Evolutionary conservation across 2,797 vertebrate genomes (phyloP).

Genomic region (Balearica regulorum): DNA sequence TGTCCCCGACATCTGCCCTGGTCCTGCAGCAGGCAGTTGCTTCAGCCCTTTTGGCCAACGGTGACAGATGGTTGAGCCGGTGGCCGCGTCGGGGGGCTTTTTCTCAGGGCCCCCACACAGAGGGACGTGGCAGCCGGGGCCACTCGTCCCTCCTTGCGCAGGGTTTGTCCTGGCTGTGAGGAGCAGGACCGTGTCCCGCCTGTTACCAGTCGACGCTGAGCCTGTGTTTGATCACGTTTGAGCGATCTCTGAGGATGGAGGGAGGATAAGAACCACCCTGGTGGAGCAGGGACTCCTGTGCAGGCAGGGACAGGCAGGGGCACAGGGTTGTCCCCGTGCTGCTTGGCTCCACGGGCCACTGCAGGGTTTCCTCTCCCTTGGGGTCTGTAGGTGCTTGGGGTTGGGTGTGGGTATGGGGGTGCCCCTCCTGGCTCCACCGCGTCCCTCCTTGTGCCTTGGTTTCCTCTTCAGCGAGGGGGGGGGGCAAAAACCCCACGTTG

Average conservation of each 20-base stretch:
- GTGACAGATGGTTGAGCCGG: conserved; percentile 66
- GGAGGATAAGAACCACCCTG: not conserved
- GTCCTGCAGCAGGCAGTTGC: conserved; percentile 29
- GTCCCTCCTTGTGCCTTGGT: not conserved
- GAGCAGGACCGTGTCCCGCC: not conserved
- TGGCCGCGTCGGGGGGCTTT: not conserved
- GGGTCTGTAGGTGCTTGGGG: not conserved
- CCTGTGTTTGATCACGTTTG: not conserved
- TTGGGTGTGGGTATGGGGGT: accelerated
- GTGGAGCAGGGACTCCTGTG: accelerated
- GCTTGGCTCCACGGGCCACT: not conserved
- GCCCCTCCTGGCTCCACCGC: not conserved
- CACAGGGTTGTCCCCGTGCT: not conserved
- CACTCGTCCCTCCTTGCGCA: not conserved
- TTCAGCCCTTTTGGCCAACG: conserved; percentile 15
- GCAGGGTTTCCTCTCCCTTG: accelerated
- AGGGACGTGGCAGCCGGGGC: not conserved
- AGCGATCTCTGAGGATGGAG: not conserved
- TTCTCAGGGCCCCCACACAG: not conserved
- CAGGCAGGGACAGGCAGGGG: not conserved
- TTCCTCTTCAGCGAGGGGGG: not conserved
- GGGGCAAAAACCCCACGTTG: not conserved
- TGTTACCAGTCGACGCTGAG: not conserved
- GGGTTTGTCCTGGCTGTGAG: not conserved
- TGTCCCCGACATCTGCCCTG: not conserved